phyloP scores from a whole-genome alignment of 2,888 invertebrate species.

The Magallana nippona region DNA sequence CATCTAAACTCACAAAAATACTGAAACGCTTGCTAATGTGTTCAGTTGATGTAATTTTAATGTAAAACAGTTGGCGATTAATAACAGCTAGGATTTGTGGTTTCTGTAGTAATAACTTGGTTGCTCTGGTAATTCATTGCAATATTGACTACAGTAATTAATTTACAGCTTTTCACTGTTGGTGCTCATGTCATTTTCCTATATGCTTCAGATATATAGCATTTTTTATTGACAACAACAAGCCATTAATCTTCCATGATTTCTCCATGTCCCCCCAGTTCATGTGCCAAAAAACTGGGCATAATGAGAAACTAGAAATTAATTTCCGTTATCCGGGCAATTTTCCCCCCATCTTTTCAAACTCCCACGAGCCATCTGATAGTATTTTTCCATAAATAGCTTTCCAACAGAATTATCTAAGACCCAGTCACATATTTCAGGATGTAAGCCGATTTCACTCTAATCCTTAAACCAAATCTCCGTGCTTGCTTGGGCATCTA shows the following conservation, averaged over 20 bases:
- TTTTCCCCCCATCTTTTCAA: conserved; percentile 11
- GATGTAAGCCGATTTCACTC: conserved; percentile 2
- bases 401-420: background rate
- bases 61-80: conserved; percentile 18
- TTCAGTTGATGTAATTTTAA: conserved; percentile 23
- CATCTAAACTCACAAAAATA: conserved; percentile 31
- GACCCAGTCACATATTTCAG: conserved; percentile 14
- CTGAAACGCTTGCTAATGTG: background rate
- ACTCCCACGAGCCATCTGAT: background rate
- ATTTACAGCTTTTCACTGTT: conserved; percentile 22
- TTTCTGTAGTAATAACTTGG: conserved; percentile 7
- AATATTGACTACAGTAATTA: conserved; percentile 22
- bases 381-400: conserved; percentile 1
- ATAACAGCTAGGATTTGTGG: conserved; percentile 4
- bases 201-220: conserved; percentile 7
- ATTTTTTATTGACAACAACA: conserved; percentile 29
- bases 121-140: conserved; percentile 20
- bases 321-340: conserved; percentile 42
- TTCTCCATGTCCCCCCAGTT: conserved; percentile 5
- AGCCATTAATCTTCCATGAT: conserved; percentile 13
- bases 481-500: conserved; percentile 13
- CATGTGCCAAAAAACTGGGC: conserved; percentile 35
- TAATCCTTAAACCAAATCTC: conserved; percentile 3
- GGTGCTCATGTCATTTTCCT: conserved; percentile 11
- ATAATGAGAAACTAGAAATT: conserved; percentile 38